Percentiles rank a stretch among this genome's conserved stretches.
Evolutionary conservation across 2,113 vertebrate species (phyloP).

Genomic region (Ceyx cyanopectus): DNA sequence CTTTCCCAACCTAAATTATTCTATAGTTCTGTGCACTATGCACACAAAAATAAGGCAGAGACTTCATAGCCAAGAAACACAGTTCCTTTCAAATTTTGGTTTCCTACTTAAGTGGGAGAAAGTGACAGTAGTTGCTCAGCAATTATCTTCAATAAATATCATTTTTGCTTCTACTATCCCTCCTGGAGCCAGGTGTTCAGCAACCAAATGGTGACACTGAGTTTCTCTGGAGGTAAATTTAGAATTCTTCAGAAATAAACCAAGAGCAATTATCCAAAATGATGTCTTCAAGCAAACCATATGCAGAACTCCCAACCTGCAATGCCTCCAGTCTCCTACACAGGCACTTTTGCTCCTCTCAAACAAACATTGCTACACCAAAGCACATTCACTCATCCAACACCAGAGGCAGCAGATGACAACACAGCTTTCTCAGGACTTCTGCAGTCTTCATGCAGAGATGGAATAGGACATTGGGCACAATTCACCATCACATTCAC

Average conservation of each 20-base stretch:
- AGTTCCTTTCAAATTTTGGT: not conserved
- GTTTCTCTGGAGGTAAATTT: not conserved
- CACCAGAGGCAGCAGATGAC: fast-evolving
- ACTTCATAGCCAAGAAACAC: not conserved
- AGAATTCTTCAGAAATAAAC: not conserved
- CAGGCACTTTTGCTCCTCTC: not conserved
- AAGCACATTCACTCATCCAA: not conserved
- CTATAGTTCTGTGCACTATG: not conserved
- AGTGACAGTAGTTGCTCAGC: not conserved
- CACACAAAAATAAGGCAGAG: not conserved
- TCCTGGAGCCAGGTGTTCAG: not conserved
- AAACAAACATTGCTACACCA: not conserved
- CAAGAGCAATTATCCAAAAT: not conserved
- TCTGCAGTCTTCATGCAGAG: not conserved
- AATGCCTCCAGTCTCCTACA: not conserved
- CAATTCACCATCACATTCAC: fast-evolving
- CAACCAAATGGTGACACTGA: not conserved
- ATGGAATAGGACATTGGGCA: not conserved
- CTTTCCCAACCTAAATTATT: not conserved
- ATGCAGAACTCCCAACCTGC: not conserved
- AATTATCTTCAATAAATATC: not conserved
- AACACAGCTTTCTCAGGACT: not conserved
- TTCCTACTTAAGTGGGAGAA: not conserved
- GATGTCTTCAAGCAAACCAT: not conserved
- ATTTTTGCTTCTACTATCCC: not conserved